A percentile compares a stretch with the other conserved stretches of the same genome.
Conservation (phyloP, 2,113 vertebrate genomes). For the Chionomys nivalis region DNA sequence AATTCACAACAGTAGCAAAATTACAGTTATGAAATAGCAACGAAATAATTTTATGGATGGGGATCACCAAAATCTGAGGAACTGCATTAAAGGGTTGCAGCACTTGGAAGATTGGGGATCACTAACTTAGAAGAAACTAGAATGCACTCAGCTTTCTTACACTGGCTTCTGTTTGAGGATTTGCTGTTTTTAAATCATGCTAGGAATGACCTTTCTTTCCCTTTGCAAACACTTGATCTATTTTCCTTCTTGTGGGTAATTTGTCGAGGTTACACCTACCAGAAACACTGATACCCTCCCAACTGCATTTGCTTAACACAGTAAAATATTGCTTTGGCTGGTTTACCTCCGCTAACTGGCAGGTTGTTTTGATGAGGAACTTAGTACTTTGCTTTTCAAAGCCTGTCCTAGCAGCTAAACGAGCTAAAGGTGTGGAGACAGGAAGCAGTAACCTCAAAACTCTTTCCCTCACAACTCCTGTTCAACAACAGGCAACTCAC, state of each 20-base stretch:
- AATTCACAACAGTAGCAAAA: background rate
- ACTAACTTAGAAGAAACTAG: constrained; percentile 26
- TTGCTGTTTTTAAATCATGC: constrained; percentile 18
- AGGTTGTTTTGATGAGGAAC: constrained; percentile 75
- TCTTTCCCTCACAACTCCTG: constrained; percentile 71
- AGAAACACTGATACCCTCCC: background rate
- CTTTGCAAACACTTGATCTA: constrained; percentile 7
- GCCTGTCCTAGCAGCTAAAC: constrained; percentile 71
- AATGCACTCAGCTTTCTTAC: constrained; percentile 13
- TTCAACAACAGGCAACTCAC: constrained; percentile 61
- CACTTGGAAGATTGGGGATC: background rate
- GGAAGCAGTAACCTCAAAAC: constrained; percentile 81
- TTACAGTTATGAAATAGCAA: background rate
- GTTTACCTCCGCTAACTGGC: constrained; percentile 51
- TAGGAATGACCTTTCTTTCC: constrained; percentile 1
- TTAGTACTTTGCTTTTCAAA: constrained; percentile 77
- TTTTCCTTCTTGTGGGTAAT: constrained; percentile 42
- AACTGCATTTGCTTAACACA: constrained; percentile 14
- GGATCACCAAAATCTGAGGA: background rate
- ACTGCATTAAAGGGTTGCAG: background rate
- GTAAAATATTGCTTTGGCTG: constrained; percentile 55
- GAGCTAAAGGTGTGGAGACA: constrained; percentile 73
- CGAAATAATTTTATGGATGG: background rate
- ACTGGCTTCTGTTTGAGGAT: constrained; percentile 1
- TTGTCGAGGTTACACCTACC: constrained; percentile 11